These are phyloP conservation scores for Villa cingulata DNA, from an alignment of 2,888 invertebrate species.

Conservation along the genomic window DNA sequence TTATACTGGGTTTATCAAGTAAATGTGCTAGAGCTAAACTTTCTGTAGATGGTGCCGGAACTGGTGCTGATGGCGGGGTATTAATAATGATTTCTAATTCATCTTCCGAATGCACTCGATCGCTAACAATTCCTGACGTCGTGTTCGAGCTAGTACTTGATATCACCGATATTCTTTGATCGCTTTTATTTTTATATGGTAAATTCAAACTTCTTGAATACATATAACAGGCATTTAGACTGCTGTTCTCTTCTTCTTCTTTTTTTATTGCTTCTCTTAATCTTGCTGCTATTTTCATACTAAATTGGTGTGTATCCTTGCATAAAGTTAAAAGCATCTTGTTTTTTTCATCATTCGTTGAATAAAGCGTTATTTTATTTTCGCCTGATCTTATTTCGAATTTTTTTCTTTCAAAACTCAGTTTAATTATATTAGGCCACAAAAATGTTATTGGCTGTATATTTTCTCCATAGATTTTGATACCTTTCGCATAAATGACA, in stretches of 20 bases:
- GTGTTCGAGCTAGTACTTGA: conserved; percentile 93
- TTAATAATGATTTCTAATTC: conserved; percentile 82
- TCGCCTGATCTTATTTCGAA: conserved; percentile 90
- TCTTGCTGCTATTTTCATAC: conserved; percentile 80
- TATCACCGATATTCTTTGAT: conserved; percentile 79
- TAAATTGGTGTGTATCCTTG: conserved; percentile 88
- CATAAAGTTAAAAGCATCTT: conserved; percentile 77
- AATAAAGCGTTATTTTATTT: conserved; percentile 77
- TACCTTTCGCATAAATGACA: conserved; percentile 82
- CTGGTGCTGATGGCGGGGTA: conserved; percentile 59
- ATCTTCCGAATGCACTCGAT: conserved; percentile 87
- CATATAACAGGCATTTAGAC: conserved; percentile 55
- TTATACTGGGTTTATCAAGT: conserved; percentile 45
- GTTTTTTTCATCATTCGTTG: conserved; percentile 86
- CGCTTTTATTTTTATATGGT: conserved; percentile 52
- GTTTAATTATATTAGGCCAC: conserved; percentile 91
- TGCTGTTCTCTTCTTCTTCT: conserved; percentile 64
- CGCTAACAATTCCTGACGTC: conserved; percentile 92
- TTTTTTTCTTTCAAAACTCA: conserved; percentile 93
- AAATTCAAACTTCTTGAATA: conserved; percentile 51
- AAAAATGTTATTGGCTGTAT: conserved; percentile 65
- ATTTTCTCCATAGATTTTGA: conserved; percentile 69
- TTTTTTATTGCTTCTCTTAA: conserved; percentile 67
- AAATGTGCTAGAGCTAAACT: conserved; percentile 68
- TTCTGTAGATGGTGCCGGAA: conserved; percentile 66